Percentiles rank a stretch among this genome's conserved stretches.
Conservation (phyloP, 2,888 invertebrate genomes). For the Acrobasis suavella region DNA sequence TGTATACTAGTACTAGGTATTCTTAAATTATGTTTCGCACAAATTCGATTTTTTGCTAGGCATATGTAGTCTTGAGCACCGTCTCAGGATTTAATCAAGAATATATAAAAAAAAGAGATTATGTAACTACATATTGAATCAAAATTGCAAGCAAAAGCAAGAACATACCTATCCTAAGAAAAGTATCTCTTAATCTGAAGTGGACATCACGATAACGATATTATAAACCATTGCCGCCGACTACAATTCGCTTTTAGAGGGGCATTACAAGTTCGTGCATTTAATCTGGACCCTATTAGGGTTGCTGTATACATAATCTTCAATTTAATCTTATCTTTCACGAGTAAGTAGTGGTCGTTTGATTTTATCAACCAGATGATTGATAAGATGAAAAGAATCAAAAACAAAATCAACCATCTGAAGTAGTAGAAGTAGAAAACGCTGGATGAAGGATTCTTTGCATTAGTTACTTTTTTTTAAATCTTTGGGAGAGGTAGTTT, state of each 20-base stretch:
- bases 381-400: too few species aligned
- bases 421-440: too few species aligned
- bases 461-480: too few species aligned
- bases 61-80: too few species aligned
- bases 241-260: slow-evolving; percentile 77
- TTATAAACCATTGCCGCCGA: slow-evolving; percentile 70
- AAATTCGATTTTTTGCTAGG: too few species aligned
- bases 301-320: slow-evolving; percentile 25
- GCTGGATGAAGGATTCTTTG: too few species aligned
- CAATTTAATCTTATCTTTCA: background rate
- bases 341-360: background rate
- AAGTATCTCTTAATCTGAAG: slow-evolving; percentile 71
- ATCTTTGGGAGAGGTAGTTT: too few species aligned
- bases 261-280: slow-evolving; percentile 69
- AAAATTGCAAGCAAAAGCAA: background rate
- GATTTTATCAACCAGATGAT: background rate
- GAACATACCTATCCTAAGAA: slow-evolving; percentile 38
- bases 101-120: background rate
- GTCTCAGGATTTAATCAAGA: too few species aligned
- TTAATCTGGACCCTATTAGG: slow-evolving; percentile 69
- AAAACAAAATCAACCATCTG: too few species aligned
- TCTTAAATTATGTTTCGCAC: too few species aligned
- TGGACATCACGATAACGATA: slow-evolving; percentile 70
- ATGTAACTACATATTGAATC: background rate
- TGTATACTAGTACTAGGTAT: too few species aligned